phyloP scores from a whole-genome alignment of 2,888 invertebrate genomes.

The Clivina fossor region DNA sequence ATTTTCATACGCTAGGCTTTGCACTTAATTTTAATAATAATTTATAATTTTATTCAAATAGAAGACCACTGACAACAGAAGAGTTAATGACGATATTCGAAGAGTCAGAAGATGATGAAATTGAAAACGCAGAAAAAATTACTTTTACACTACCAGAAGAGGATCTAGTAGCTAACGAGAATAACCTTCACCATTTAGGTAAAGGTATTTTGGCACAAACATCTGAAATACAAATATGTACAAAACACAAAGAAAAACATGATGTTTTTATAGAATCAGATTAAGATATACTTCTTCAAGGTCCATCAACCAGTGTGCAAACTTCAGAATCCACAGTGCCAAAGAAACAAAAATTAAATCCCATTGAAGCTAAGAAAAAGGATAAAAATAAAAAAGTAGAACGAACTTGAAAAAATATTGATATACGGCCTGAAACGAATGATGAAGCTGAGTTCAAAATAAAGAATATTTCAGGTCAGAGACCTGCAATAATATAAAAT shows the following conservation, averaged over 20 bases:
- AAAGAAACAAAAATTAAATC: constrained; percentile 6
- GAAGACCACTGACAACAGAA: constrained; percentile 3
- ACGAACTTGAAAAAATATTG: background rate
- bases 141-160: background rate
- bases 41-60: too few relatives aligned
- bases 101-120: constrained; percentile 4
- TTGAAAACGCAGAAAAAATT: constrained; percentile 4
- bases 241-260: constrained; percentile 6
- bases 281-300: background rate
- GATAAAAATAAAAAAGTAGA: background rate
- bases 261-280: constrained; percentile 8
- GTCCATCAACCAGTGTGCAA: constrained; percentile 1
- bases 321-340: constrained; percentile 1
- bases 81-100: constrained; percentile 3
- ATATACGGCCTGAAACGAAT: constrained; percentile 2
- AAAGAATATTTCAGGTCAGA: constrained; percentile 1
- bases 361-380: background rate
- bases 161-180: constrained; percentile 6
- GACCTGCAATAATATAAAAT: constrained; percentile 2
- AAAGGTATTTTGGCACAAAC: constrained; percentile 8
- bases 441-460: constrained; percentile 5
- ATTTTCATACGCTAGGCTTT: too few relatives aligned
- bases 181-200: constrained; percentile 11
- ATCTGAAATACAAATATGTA: constrained; percentile 12
- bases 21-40: too few relatives aligned